Conservation (phyloP, 2,797 vertebrate genomes). For the Antennarius maculatus region DNA sequence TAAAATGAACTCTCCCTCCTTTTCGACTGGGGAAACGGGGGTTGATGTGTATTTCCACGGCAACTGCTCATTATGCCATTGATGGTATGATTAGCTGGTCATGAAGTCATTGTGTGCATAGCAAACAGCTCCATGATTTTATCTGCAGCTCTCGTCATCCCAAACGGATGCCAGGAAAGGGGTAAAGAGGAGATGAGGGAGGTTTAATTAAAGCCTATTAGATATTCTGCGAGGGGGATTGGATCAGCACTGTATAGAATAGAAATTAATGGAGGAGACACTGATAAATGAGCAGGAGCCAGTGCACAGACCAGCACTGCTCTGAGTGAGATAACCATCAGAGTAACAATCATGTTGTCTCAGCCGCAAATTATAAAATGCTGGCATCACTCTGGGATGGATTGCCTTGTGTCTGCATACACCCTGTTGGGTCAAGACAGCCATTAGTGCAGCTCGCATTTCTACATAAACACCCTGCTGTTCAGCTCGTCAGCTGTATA, state of each 20-base stretch:
- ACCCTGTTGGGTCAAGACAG: constrained; percentile 39
- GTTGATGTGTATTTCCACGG: constrained; percentile 84
- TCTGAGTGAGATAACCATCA: constrained; percentile 41
- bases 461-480: constrained; percentile 40
- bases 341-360: constrained; percentile 47
- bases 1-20: constrained; percentile 30
- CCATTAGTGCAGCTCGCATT: constrained; percentile 41
- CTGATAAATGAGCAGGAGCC: constrained; percentile 49
- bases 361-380: constrained; percentile 41
- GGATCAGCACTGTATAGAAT: constrained; percentile 50
- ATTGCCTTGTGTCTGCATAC: constrained; percentile 39
- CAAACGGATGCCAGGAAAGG: constrained; percentile 58
- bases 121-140: constrained; percentile 84
- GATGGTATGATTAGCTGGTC: constrained; percentile 91
- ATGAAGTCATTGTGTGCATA: constrained; percentile 86
- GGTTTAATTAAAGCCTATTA: constrained; percentile 76
- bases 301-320: constrained; percentile 26
- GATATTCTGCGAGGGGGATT: constrained; percentile 60
- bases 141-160: constrained; percentile 82
- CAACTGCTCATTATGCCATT: constrained; percentile 87
- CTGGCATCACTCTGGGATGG: constrained; percentile 38
- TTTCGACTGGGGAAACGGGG: constrained; percentile 53
- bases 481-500: constrained; percentile 42
- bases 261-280: constrained; percentile 54
- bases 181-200: constrained; percentile 31